Base-by-base conservation (phyloP, 2,797 vertebrate genomes). In the Triplophysa bombifrons region DNA sequence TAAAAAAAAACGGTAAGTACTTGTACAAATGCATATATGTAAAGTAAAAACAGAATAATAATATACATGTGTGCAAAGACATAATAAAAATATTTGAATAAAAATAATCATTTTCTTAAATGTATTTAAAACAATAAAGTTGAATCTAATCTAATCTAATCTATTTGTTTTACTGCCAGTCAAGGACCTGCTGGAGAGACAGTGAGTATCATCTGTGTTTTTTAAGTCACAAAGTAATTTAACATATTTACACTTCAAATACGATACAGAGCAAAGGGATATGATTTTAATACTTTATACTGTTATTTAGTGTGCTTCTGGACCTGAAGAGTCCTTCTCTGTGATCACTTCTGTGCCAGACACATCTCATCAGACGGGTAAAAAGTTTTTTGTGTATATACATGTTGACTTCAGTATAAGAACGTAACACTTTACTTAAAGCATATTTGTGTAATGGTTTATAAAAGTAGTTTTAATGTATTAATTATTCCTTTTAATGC, bases 341-440 rank as follows among this genome's bases (percentile, higher is more conserved):
- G 2, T 53, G 19, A 65, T 65, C 61, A 65, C 61, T 25, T 75
- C 61, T 65, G 61, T 53, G 20, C 48, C 46, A 38, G 48, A 3
- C 6, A 64, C 25, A 74, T 64, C 58, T 74, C 58, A 61, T 5
- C 19, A 27, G n/a, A 38, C 9, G 20, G 73, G 50, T 38, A 30
- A 30, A 30, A 4, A 30, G 4, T 30, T 30, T 30, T 30, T 30
- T 4, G 22, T 22, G 22, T 22, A 22, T 22, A 22, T 22, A 22
- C 30, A 5, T 30, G 4, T 5, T 30, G 30, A 30, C 30, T 30
- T 30, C 30, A 30, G 4, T 4, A 30, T 30, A 0, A 30, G 4
- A 30, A 30, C 4, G 4, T 30, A 30, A 30, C 30, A 30, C 30
- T 30, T 30, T 30, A 30, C 30, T 30, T 30, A 30, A 30, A 30